Evolutionary conservation across 2,113 vertebrate species (phyloP), one percentile per base, ranked within the genome.

Genomic region (Tor tambroides): DNA sequence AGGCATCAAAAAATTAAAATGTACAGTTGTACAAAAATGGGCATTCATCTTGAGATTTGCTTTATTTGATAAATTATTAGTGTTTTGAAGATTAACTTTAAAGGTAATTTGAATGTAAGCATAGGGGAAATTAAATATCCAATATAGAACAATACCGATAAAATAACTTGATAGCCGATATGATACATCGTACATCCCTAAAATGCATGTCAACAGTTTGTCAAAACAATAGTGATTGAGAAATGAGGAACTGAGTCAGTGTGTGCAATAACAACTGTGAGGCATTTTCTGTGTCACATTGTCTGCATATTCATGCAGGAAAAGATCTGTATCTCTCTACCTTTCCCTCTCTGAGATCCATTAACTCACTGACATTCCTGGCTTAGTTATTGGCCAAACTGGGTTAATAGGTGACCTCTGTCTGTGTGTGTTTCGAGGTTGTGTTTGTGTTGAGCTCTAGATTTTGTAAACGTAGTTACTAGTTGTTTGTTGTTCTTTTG

Each of bases 301-400:
- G 78, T 71, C 56, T 61, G 71, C 28, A 38, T 59, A 46, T 35
- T 67, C 80, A 75, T 65, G n/a, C n/a, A 65, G 71, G 35, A 87
- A 87, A 84, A 83, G 30, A 87, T 28, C 76, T 56, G 43, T 38
- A 15, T 83, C 65, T 86, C 35, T 46, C 8, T 43, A 5, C 2
- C 10, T 54, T 32, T 87, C 17, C 21, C 35, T 88, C 65, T 86
- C 43, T 72, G 32, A 69, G n/a, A 54, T 56, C 35, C 43, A 81
- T 81, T 86, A 46, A 46, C 46, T 26, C 51, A 54, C 54, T 43
- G 43, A 77, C 51, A 72, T 83, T 81, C 71, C 84, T 91, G 35
- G 85, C 85, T 92, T 86, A 84, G 77, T 85, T 17, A 67, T 65
- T 75, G 28, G 38, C 26, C 35, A 71, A 83, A 88, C 87, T 23